phyloP scores from a whole-genome alignment of 2,888 invertebrate genomes.

The Chymomyza caudatula region DNA sequence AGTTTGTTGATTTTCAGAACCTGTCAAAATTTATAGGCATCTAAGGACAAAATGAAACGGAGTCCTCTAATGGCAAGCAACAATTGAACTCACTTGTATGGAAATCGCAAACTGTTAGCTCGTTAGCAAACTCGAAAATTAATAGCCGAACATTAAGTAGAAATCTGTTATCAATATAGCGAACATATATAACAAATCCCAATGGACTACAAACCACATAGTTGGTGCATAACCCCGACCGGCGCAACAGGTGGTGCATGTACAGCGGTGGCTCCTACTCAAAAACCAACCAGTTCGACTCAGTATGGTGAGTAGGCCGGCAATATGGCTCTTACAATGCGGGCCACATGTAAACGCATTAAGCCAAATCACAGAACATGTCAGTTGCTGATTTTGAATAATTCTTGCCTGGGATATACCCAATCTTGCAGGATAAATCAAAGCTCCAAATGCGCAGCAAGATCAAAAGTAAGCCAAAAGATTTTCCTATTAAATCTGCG shows the following conservation, averaged over 20 bases:
- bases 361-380: slow-evolving; percentile 44
- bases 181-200: background rate
- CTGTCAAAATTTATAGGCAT: background rate
- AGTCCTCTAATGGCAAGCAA: background rate
- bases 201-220: background rate
- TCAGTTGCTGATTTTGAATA: slow-evolving; percentile 36
- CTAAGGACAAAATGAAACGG: background rate
- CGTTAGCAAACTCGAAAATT: slow-evolving; percentile 1
- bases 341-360: slow-evolving; percentile 29
- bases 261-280: slow-evolving; percentile 6
- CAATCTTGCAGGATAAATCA: slow-evolving; percentile 11
- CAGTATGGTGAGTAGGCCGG: slow-evolving; percentile 13
- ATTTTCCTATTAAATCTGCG: slow-evolving; percentile 37
- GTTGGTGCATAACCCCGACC: background rate
- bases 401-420: background rate
- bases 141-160: slow-evolving; percentile 26
- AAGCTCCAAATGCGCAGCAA: slow-evolving; percentile 19
- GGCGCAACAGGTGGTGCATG: slow-evolving; percentile 26
- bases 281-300: background rate
- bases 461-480: slow-evolving; percentile 38
- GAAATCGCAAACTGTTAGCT: background rate
- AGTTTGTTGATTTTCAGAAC: background rate
- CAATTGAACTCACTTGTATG: background rate
- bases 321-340: background rate
- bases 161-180: background rate